phyloP scores from a whole-genome alignment of 2,113 vertebrate species.

The Aramus guarauna region DNA sequence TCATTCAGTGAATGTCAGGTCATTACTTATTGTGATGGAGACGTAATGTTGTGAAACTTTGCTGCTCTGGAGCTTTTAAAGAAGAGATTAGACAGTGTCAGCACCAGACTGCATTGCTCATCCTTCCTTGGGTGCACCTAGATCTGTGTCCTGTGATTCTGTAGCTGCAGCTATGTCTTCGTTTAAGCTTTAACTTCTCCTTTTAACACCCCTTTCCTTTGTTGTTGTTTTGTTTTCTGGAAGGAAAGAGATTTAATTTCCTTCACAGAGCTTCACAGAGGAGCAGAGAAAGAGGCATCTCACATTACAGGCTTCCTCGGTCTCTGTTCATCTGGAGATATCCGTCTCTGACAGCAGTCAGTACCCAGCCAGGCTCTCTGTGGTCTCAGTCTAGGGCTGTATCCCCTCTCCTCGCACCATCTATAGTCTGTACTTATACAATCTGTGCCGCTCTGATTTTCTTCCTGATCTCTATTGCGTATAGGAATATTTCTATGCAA shows the following conservation, averaged over 20 bases:
- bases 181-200: neutral
- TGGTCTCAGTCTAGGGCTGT: neutral
- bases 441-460: neutral
- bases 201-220: accelerated
- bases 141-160: neutral
- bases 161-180: neutral
- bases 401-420: neutral
- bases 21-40: conserved; percentile 22
- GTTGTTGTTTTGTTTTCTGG: too few relatives aligned
- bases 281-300: neutral
- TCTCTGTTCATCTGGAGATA: neutral
- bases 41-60: neutral
- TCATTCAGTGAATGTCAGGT: conserved; percentile 8
- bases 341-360: neutral
- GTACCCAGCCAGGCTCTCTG: neutral
- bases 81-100: conserved; percentile 15
- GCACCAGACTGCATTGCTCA: neutral
- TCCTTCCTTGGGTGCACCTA: neutral
- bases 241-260: neutral
- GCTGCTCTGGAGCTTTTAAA: neutral
- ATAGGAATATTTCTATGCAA: accelerated
- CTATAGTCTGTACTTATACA: neutral
- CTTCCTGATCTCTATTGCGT: neutral
- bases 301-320: neutral
- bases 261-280: neutral